These are phyloP conservation scores for Drosophila jambulina DNA, from an alignment of 1,140 invertebrate species.

Conservation along the genomic window DNA sequence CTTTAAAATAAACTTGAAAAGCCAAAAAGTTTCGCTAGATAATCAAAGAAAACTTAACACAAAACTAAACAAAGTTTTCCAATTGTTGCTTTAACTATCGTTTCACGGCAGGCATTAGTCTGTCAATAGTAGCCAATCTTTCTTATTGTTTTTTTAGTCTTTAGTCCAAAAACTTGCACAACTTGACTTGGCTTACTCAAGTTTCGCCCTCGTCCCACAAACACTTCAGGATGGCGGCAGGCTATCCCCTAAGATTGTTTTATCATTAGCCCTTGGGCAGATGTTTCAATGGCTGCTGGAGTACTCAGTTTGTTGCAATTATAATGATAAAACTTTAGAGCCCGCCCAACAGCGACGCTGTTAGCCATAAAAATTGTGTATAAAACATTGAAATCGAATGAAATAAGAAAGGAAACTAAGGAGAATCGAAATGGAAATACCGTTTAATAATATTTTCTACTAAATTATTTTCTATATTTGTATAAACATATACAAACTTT, in stretches of 20 bases:
- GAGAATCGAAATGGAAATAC: background rate
- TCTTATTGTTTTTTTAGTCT: constrained; percentile 1
- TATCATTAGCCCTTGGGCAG: constrained; percentile 43
- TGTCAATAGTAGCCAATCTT: constrained; percentile 2
- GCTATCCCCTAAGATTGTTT: constrained; percentile 14
- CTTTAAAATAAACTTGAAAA: background rate
- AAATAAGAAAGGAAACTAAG: background rate
- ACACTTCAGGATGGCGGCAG: constrained; percentile 2
- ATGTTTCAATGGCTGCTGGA: constrained; percentile 31
- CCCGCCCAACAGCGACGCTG: background rate
- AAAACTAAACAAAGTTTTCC: constrained; percentile 11
- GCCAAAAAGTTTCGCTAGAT: constrained; percentile 3
- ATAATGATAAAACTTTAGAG: constrained; percentile 52
- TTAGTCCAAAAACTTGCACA: background rate
- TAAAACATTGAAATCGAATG: constrained; percentile 50
- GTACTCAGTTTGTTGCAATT: constrained; percentile 36
- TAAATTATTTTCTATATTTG: too few relatives aligned
- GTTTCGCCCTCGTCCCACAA: background rate
- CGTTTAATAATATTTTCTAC: background rate
- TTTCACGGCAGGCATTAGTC: constrained; percentile 2
- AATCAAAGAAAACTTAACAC: background rate
- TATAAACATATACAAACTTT: background rate
- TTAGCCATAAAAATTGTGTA: constrained; percentile 29
- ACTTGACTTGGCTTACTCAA: background rate
- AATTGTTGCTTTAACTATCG: constrained; percentile 7